Conservation (phyloP, 2,797 vertebrate genomes). For the Acrossocheilus fasciatus region DNA sequence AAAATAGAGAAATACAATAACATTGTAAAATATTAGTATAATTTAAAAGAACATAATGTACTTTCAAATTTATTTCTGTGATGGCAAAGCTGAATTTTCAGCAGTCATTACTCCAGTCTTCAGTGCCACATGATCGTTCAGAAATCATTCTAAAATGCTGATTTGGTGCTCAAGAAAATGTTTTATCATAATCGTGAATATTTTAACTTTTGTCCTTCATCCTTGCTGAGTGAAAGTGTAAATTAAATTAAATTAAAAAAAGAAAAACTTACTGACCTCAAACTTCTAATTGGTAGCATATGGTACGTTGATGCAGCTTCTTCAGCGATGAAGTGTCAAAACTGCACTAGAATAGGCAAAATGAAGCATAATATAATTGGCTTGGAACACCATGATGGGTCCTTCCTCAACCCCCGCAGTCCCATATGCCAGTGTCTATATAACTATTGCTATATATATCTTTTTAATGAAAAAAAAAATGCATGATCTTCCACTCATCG, state of each 20-base stretch:
- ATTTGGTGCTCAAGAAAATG: neutral
- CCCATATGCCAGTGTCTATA: neutral
- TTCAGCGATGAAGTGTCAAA: neutral
- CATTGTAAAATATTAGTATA: neutral
- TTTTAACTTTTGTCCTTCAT: neutral
- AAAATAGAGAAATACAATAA: neutral
- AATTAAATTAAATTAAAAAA: neutral
- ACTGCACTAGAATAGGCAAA: too few relatives aligned
- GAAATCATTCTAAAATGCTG: neutral
- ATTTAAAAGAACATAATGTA: neutral
- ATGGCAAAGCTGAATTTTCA: neutral
- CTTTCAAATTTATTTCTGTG: neutral
- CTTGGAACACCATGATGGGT: neutral
- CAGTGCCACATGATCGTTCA: neutral
- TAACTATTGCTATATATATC: neutral
- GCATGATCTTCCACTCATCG: neutral
- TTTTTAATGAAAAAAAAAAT: neutral
- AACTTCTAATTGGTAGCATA: neutral
- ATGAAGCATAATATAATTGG: slow-evolving; percentile 6
- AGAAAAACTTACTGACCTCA: neutral
- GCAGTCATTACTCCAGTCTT: neutral
- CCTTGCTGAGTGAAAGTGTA: neutral
- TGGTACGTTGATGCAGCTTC: neutral
- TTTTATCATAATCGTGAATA: neutral
- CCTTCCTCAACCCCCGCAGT: neutral